Evolutionary conservation across 2,113 vertebrate genomes (phyloP), one percentile per base, ranked within the genome.

Genomic region (Garra rufa): DNA sequence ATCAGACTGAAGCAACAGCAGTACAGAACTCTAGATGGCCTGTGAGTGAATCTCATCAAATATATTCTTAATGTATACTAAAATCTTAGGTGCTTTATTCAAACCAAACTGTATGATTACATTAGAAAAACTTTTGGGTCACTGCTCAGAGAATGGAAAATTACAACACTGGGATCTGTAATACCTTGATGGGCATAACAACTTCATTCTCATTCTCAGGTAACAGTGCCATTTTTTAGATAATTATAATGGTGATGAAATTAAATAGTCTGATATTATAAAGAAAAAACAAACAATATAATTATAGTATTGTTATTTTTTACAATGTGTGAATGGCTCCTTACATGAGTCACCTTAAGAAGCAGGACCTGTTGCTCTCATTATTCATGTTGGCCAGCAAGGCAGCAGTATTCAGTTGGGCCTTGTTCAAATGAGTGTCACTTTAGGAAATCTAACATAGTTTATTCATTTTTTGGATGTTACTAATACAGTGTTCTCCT

Each of bases 1-100:
- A 75, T 75, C n/a, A n/a, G n/a, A n/a, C n/a, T n/a, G n/a, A 75
- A 50, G 46, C 44, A 75, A 30, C 73, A 28, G 17, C 24, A 28
- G 8, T 74, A 48, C n/a, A 50, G 46, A 50, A 50, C 24, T 30
- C 71, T 48, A 15, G 24, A 48, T 50, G 73, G 26, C 73, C 46
- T 75, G 65, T 69, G 7, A 75, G 26, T 19, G 73, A 75, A 10
- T 75, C 26, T 75, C 44, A 75, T 50, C 26, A 50, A 46, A 30
- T 48, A 28, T 50, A 75, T 50, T 48, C 15, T 28, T 28, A 26
- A 50, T 50, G 41, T 70, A 21, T 43, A 15, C 9, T 73, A 50
- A 50, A 75, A 75, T 48, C 46, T 19, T 26, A 75, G 73, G 46
- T 50, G 69, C n/a, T 73, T 71, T 44, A 50, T 15, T 4, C 8